A percentile compares a stretch with the other conserved stretches of the same genome.
Evolutionary conservation across 2,888 invertebrate species (phyloP).

Genomic region (Drosophila anomalata): DNA sequence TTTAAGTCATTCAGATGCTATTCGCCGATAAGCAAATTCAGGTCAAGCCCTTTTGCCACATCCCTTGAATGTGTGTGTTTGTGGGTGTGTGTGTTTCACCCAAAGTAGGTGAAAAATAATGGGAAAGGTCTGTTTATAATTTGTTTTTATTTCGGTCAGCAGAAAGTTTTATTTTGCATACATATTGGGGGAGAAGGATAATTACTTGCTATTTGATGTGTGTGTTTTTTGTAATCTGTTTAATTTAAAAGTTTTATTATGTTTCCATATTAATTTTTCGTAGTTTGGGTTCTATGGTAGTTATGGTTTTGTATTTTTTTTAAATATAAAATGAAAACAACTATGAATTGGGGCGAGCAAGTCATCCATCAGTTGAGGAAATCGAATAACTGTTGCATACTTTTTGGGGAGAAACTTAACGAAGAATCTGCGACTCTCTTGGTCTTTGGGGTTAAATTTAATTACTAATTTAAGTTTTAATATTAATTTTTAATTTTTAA

Average conservation of each 20-base stretch:
- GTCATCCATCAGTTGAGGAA: slow-evolving; percentile 9
- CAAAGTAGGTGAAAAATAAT: slow-evolving; percentile 74
- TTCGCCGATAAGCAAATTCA: slow-evolving; percentile 70
- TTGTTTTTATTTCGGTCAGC: slow-evolving; percentile 37
- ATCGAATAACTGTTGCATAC: slow-evolving; percentile 49
- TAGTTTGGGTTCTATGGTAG: neutral
- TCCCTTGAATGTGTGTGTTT: neutral
- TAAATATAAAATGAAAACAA: neutral
- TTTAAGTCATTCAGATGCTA: slow-evolving; percentile 75
- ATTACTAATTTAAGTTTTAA: too few species aligned
- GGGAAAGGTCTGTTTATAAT: slow-evolving; percentile 62
- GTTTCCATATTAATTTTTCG: slow-evolving; percentile 6
- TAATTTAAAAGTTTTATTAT: slow-evolving; percentile 59
- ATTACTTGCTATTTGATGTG: slow-evolving; percentile 56
- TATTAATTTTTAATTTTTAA: too few species aligned
- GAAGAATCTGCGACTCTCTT: neutral
- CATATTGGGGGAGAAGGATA: slow-evolving; percentile 49
- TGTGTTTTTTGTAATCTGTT: slow-evolving; percentile 34
- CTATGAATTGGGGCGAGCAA: neutral
- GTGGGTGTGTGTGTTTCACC: slow-evolving; percentile 13
- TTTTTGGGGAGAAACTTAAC: slow-evolving; percentile 34
- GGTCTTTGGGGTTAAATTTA: neutral
- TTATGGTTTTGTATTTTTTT: too few species aligned
- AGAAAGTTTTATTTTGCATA: slow-evolving; percentile 38
- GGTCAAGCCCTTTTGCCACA: slow-evolving; percentile 54